Base-by-base conservation (phyloP, 2,888 invertebrate species). In the Cenopis cana region DNA sequence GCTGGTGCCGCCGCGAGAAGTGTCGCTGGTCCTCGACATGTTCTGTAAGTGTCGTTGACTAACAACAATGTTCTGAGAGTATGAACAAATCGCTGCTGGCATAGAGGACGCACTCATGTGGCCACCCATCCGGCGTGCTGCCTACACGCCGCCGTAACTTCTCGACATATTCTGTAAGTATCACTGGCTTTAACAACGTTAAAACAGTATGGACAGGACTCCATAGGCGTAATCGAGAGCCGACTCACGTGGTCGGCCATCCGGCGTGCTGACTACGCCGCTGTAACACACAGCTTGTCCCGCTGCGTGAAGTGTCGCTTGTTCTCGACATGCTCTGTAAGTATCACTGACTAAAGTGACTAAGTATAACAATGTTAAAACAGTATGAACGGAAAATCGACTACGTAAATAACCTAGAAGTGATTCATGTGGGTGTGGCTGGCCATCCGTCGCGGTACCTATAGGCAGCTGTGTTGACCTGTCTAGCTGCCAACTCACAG, bases 201-300 rank as follows among this genome's bases (percentile, higher is more conserved):
- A 4, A 29, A 29, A 29, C 2, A 97, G 86, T 96, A 96, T 83
- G 97, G 97, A 82, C 96, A 97, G 89, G 97, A 96, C 87, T 96
- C 96, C 10, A n/a, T n/a, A n/a, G 97, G 97, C 20, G 97, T 97
- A 64, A 97, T 97, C 80, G 97, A 97, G 89, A 97, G 97, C 92
- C 94, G 96, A 80, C 94, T 96, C 77, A 93, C 95, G 67, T 95
- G 97, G 95, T 96, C 96, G 61, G 95, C 96, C 59, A 95, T 97
- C 76, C 94, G 95, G 69, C 94, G 98, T 71, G 95, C 96, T 33
- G 97, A 98, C 93, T 95, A 98, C 81, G 97, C 97, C 79, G 96
- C 97, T 20, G 96, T 97, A 98, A 98, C 92, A 98, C 97, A 69
- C 95, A 95, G 81, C 95, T 98, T 68, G 96, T 97, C 67, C 96